These are phyloP conservation scores for Tiliqua scincoides DNA, from an alignment of 2,113 vertebrate genomes.

Conservation along the genomic window DNA sequence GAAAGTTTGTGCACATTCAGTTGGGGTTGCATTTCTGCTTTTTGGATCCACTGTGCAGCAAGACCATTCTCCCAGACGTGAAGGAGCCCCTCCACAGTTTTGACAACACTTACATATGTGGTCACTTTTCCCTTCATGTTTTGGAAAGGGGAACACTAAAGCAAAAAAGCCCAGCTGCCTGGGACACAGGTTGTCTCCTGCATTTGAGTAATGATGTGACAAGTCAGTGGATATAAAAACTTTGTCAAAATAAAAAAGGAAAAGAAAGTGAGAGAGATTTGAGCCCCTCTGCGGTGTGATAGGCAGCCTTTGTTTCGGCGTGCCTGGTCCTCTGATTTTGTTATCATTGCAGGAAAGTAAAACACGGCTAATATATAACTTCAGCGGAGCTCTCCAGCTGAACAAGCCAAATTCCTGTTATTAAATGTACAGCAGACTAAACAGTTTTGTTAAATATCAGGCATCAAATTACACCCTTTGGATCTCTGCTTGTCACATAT, in stretches of 20 bases:
- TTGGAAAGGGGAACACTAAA: neutral
- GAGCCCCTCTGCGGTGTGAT: constrained; percentile 30
- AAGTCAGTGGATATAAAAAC: constrained; percentile 17
- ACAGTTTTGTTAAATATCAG: constrained; percentile 50
- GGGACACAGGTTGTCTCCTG: constrained; percentile 15
- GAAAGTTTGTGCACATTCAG: constrained; percentile 19
- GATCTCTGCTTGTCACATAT: constrained; percentile 53
- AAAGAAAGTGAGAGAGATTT: constrained; percentile 31
- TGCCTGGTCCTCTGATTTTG: constrained; percentile 48
- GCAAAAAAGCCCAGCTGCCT: constrained; percentile 14
- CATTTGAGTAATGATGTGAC: constrained; percentile 31
- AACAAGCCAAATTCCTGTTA: constrained; percentile 66
- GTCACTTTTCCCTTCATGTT: neutral
- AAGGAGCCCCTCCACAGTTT: constrained; percentile 10
- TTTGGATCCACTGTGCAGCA: neutral
- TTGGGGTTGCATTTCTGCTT: constrained; percentile 5
- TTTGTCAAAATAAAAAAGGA: constrained; percentile 33
- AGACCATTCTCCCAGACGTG: constrained; percentile 7
- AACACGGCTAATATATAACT: constrained; percentile 47
- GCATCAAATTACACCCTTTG: constrained; percentile 64
- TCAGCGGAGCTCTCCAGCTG: constrained; percentile 57
- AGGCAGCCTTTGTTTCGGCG: constrained; percentile 50
- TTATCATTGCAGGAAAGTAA: constrained; percentile 61
- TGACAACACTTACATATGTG: constrained; percentile 6
- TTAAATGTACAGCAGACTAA: constrained; percentile 70